phyloP scores from a whole-genome alignment of 2,113 vertebrate genomes.

The Ornithorhynchus anatinus region DNA sequence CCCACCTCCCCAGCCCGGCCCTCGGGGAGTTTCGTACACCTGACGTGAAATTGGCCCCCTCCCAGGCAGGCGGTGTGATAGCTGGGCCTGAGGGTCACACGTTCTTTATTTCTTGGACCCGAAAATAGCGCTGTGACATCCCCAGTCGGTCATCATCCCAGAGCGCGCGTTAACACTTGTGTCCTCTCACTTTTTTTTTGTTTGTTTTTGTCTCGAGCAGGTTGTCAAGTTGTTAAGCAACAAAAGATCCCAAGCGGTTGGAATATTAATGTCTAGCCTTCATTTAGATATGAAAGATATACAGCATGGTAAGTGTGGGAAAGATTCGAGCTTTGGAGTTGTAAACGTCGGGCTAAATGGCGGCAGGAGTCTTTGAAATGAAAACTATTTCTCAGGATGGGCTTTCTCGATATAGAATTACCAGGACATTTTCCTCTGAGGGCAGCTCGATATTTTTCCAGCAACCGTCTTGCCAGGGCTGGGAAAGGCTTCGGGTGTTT shows the following conservation, averaged over 20 bases:
- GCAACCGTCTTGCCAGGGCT: no score
- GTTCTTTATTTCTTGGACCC: slow-evolving; percentile 9
- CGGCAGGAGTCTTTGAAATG: no score
- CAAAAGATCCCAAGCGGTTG: slow-evolving; percentile 97
- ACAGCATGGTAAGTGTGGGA: slow-evolving; percentile 86
- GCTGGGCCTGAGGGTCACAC: no score
- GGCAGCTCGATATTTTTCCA: no score
- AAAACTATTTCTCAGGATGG: background rate
- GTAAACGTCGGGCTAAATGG: background rate
- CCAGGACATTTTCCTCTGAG: no score
- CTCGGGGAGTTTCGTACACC: no score
- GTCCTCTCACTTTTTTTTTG: slow-evolving; percentile 23
- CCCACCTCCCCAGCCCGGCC: background rate
- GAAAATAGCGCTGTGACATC: background rate
- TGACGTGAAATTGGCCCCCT: no score
- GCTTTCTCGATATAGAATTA: no score
- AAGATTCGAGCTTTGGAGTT: background rate
- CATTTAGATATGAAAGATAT: slow-evolving; percentile 98
- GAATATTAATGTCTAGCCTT: slow-evolving; percentile 97
- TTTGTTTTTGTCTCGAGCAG: slow-evolving; percentile 63
- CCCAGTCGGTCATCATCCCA: background rate
- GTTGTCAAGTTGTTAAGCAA: slow-evolving; percentile 95
- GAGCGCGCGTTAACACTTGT: slow-evolving; percentile 26
- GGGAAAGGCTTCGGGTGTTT: no score
- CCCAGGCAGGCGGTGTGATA: no score